These are phyloP conservation scores for Gymnocypris eckloni DNA, from an alignment of 2,797 vertebrate genomes.

Conservation along the genomic window DNA sequence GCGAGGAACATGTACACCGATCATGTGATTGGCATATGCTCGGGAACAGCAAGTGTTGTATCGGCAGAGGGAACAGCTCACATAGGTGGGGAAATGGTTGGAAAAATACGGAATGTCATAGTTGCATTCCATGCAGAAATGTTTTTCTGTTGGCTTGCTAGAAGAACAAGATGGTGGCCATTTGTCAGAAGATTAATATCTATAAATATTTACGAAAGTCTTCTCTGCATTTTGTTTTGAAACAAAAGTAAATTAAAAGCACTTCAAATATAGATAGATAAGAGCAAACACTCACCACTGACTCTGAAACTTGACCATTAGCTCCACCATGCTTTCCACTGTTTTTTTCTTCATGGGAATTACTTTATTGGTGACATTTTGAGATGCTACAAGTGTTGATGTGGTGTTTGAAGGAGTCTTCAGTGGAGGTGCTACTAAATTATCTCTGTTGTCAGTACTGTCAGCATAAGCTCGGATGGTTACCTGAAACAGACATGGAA, in stretches of 20 bases:
- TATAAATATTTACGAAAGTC: not conserved
- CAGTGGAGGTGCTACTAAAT: not conserved
- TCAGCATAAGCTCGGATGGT: constrained; percentile 73
- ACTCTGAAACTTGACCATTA: constrained; percentile 64
- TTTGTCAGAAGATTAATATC: not conserved
- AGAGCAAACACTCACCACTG: constrained; percentile 59
- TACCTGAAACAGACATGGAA: constrained; percentile 64
- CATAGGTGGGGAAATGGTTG: constrained; percentile 88
- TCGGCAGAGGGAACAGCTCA: constrained; percentile 88
- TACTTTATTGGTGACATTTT: not conserved
- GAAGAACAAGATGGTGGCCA: not conserved
- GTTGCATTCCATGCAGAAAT: constrained; percentile 89
- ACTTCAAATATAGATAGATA: not conserved
- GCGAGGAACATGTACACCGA: constrained; percentile 86
- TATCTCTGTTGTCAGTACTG: constrained; percentile 8
- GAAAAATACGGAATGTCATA: constrained; percentile 80
- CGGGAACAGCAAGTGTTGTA: constrained; percentile 93
- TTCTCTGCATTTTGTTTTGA: not conserved
- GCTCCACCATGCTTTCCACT: constrained; percentile 64
- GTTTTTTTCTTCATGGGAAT: constrained; percentile 53
- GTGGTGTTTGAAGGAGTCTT: not conserved
- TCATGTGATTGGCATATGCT: constrained; percentile 98
- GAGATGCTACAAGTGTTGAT: constrained; percentile 19
- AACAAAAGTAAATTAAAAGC: not conserved
- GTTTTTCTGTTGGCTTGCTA: constrained; percentile 74